A percentile compares a stretch with the other conserved stretches of the same genome.
Evolutionary conservation across 2,888 invertebrate genomes (phyloP).

Genomic region (Acleris literana): DNA sequence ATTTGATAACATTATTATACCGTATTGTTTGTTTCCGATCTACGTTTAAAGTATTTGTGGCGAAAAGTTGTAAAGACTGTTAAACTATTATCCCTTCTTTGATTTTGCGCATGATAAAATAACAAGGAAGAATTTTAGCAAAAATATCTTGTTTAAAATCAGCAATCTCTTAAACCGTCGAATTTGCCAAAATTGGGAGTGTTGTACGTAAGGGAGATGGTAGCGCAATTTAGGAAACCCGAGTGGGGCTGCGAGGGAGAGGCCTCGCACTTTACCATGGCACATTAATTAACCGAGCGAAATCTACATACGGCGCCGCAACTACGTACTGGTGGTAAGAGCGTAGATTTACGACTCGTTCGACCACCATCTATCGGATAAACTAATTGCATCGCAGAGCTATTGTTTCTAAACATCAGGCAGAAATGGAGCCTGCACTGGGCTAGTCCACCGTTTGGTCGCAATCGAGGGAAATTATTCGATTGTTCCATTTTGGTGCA

Average conservation of each 20-base stretch:
- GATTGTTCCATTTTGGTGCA: conserved; percentile 61
- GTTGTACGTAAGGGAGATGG: conserved; percentile 73
- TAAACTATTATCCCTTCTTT: too few relatives aligned
- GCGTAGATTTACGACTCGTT: conserved; percentile 80
- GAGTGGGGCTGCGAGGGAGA: conserved; percentile 67
- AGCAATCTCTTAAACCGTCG: conserved; percentile 53
- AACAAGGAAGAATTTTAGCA: conserved; percentile 10
- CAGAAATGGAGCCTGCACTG: conserved; percentile 64
- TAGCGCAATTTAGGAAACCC: conserved; percentile 77
- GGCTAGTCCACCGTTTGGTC: conserved; percentile 59
- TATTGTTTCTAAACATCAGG: conserved; percentile 80
- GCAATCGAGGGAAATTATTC: conserved; percentile 61
- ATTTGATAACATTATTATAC: neutral
- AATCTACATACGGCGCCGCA: conserved; percentile 80
- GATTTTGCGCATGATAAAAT: too few relatives aligned
- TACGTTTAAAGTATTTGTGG: neutral
- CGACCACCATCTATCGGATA: conserved; percentile 81
- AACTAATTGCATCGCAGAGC: conserved; percentile 80
- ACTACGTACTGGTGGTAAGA: conserved; percentile 75
- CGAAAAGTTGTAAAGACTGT: too few relatives aligned
- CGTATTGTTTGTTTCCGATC: neutral
- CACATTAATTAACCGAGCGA: conserved; percentile 80
- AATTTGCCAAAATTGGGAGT: conserved; percentile 68
- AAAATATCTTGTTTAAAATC: conserved; percentile 41
- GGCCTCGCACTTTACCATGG: conserved; percentile 75